Evolutionary conservation across 2,797 vertebrate genomes (phyloP), one percentile per base, ranked within the genome.

Genomic region (Sebastes matsubarae): DNA sequence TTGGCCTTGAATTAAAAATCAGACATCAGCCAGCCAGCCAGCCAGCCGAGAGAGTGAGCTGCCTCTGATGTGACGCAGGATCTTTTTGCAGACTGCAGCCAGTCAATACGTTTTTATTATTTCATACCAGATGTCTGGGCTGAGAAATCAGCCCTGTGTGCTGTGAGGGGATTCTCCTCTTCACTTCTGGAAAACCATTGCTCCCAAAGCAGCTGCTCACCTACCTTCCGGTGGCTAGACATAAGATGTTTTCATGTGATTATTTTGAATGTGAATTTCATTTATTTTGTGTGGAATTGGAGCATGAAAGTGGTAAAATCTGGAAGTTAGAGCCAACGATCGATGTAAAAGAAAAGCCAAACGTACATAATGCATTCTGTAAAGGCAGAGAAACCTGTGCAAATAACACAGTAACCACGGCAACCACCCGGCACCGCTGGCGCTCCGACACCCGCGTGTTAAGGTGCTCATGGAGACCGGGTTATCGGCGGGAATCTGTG

Each of bases 11-110:
- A 88, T 90, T 80, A 79, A 82, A 73, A 84, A 85, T 74, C 71
- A 12, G 74, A 84, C 66, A 74, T 69, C 72, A 84, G 68, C 25
- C 36, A 84, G 66, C 25, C 36, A 84, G 66, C 25, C 58, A 24
- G 65, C 68, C 61, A 79, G 38, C 38, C 14, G 14, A 42, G 38
- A 42, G 57, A 77, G 66, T 68, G 79, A 82, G 70, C 54, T 50
- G 30, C 60, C 65, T 68, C 65, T 79, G 70, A 80, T 81, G 65
- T 70, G 69, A 71, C 2, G 57, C 84, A 93, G 86, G 83, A 91
- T 88, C 81, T 90, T 42, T 42, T 85, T 92, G 90, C 92, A 91
- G 85, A 77, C 77, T 75, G 65, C 79, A 71, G 75, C 72, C 52
- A n/a, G 50, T 86, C 87, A 85, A 79, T 87, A 79, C 1, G 46